Evolutionary conservation across 2,113 vertebrate species (phyloP), one percentile per base, ranked within the genome.

Genomic region (Marcusenius ussheri): DNA sequence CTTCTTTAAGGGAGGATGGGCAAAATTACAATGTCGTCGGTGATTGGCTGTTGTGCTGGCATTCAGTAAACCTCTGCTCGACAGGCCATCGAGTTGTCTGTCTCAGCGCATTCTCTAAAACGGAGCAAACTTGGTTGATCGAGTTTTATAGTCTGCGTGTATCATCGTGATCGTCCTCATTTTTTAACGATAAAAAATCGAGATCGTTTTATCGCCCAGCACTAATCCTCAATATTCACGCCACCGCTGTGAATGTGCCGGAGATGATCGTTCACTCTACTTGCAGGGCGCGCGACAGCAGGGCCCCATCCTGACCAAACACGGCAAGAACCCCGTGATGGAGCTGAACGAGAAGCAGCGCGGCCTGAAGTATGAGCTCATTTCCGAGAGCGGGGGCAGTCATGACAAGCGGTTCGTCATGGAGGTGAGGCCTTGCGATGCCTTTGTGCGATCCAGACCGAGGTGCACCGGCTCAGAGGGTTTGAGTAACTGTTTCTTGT

Each of bases 241-340:
- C 8, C 8, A 10, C 2, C 8, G 7, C 24, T 24, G 58, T 3
- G 24, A n/a, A 3, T 9, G 9, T 66, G 8, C 58, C n/a, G 1
- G n/a, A 27, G n/a, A 27, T 66, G 58, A 66, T 11, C n/a, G n/a
- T 10, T 27, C 58, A 11, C n/a, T 66, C 1, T 9, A 1, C 53
- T 56, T 56, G 74, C 94, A 99, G 98, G 95, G 95, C 31, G 94
- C 96, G 88, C 97, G 98, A 88, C 97, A 98, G 83, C 98, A 99
- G 94, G 98, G 98, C 89, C 98, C 98, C 51, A 99, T 99, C 91
- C 94, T 99, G 49, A 99, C 98, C 0, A 99, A 98, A 90, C 98
- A 99, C 0, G 98, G 98, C 8, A 99, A 99, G 94, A 99, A 99
- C 90, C 98, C 98, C 0, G 98, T 99, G 45, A 99, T 99, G 98